phyloP scores from a whole-genome alignment of 2,797 vertebrate species.

The Sebastolobus altivelis region DNA sequence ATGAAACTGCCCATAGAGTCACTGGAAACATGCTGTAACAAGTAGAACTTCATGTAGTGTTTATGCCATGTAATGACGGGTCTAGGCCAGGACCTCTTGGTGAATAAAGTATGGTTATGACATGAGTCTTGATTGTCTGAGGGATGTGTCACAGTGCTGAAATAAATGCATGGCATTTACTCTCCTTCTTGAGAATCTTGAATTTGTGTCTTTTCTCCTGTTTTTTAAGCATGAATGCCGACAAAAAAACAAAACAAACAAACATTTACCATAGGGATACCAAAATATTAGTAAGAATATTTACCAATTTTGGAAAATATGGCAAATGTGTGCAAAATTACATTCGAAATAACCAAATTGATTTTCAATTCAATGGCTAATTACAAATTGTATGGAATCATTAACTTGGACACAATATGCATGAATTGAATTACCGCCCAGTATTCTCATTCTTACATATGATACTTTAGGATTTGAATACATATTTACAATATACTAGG shows the following conservation, averaged over 20 bases:
- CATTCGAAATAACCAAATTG: background rate
- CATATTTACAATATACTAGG: background rate
- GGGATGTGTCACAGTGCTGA: slow-evolving; percentile 71
- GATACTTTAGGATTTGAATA: background rate
- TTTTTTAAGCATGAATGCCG: background rate
- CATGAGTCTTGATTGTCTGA: slow-evolving; percentile 51
- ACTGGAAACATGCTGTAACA: slow-evolving; percentile 62
- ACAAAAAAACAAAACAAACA: background rate
- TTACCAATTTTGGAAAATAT: too few species aligned
- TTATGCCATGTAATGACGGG: slow-evolving; percentile 62
- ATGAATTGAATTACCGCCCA: background rate
- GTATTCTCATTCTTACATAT: background rate
- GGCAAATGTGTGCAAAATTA: background rate
- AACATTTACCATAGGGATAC: background rate
- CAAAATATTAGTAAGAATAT: background rate
- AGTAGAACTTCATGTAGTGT: slow-evolving; percentile 60
- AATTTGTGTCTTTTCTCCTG: slow-evolving; percentile 32
- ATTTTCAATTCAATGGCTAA: background rate
- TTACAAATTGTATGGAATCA: background rate
- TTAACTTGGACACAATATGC: background rate
- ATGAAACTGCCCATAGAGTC: slow-evolving; percentile 55
- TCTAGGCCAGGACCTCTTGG: slow-evolving; percentile 43
- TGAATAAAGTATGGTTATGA: slow-evolving; percentile 60
- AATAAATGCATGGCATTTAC: slow-evolving; percentile 85
- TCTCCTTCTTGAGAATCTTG: slow-evolving; percentile 30